Evolutionary conservation across 2,113 vertebrate genomes (phyloP).

Genomic region (Rallus limicola): DNA sequence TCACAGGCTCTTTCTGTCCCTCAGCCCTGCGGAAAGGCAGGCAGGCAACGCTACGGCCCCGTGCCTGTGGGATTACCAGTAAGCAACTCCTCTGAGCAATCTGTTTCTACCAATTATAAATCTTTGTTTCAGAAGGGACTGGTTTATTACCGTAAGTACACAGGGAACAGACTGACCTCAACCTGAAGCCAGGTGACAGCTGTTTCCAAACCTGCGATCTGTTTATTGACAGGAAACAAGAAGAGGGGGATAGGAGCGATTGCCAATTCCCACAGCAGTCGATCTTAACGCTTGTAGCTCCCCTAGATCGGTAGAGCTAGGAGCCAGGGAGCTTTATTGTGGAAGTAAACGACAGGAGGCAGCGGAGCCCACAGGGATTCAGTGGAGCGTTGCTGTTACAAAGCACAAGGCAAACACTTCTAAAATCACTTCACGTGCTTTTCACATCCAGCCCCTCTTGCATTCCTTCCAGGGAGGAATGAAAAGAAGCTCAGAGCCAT

Average conservation of each 20-base stretch:
- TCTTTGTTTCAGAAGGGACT: conserved; percentile 20
- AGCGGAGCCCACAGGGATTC: conserved; percentile 32
- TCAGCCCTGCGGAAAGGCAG: neutral
- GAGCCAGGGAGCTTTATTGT: conserved; percentile 64
- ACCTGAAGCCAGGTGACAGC: conserved; percentile 77
- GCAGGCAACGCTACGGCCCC: neutral
- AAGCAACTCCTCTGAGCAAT: neutral
- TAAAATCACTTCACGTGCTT: conserved; percentile 60
- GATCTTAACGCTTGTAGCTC: neutral
- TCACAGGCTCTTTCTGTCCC: neutral
- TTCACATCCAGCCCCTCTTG: neutral
- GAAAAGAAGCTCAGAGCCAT: conserved; percentile 54
- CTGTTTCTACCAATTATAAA: neutral
- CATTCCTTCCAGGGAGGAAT: conserved; percentile 47
- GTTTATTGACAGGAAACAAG: conserved; percentile 18
- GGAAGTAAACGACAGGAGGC: conserved; percentile 60
- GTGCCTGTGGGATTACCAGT: neutral
- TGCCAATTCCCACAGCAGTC: neutral
- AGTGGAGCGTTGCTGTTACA: neutral
- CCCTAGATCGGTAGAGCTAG: conserved; percentile 1
- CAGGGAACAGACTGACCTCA: conserved; percentile 66
- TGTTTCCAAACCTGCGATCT: conserved; percentile 58
- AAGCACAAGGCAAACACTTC: conserved; percentile 25
- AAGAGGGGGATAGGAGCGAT: conserved; percentile 17
- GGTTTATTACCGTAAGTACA: neutral